Conservation (phyloP, 1,140 invertebrate species). For the Sarcophaga peregrina region DNA sequence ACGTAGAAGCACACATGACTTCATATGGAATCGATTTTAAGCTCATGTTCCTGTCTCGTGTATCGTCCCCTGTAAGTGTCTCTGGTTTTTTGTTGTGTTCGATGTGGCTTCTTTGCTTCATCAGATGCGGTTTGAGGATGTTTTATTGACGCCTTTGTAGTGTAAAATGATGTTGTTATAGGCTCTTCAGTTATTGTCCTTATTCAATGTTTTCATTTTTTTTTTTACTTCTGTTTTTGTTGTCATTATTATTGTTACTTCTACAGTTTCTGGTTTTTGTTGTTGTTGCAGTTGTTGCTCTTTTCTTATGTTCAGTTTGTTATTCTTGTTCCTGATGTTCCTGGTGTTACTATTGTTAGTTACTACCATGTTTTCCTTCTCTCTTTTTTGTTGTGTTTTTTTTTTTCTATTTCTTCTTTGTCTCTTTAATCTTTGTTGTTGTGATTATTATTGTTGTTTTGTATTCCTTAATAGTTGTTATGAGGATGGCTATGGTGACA, state of each 20-base stretch:
- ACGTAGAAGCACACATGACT: no score
- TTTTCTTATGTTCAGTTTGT: constrained; percentile 8
- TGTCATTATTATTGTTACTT: background rate
- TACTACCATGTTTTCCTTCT: no score
- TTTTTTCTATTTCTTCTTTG: no score
- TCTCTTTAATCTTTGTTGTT: constrained; percentile 3
- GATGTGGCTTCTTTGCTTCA: constrained; percentile 37
- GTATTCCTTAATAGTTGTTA: background rate
- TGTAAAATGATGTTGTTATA: constrained; percentile 41
- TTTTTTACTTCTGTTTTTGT: background rate
- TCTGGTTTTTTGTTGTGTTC: background rate
- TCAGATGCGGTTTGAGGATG: constrained; percentile 37
- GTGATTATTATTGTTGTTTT: background rate
- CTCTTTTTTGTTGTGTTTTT: no score
- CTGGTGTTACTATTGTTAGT: background rate
- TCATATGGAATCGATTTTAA: background rate
- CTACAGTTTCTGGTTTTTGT: background rate
- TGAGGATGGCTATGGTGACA: constrained; percentile 33
- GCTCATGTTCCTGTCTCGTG: background rate
- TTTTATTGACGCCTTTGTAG: constrained; percentile 41
- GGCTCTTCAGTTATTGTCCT: constrained; percentile 26
- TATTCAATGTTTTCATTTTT: constrained; percentile 5
- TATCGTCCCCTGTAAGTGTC: no score
- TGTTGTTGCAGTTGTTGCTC: constrained; percentile 26
- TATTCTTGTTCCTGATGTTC: background rate